Base-by-base conservation (phyloP, 2,113 vertebrate genomes). In the Sebastes fasciatus region DNA sequence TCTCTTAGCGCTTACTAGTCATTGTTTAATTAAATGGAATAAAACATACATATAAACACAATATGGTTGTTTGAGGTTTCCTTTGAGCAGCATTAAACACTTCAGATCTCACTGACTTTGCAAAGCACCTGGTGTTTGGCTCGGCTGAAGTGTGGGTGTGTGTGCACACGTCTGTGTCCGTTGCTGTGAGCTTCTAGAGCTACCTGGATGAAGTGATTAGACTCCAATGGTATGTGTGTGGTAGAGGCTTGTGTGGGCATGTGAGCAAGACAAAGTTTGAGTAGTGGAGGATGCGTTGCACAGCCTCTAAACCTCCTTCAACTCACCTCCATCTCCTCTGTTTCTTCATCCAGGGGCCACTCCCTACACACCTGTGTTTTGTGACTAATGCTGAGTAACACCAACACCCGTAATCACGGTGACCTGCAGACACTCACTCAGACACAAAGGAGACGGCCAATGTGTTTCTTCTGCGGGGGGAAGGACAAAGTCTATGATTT, bases 351-450 rank as follows among this genome's bases (percentile, higher is more conserved):
- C 34, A 55, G 19, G 12, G 17, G 21, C 17, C 61, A 19, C 55
- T 62, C 57, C 58, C 58, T 42, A 21, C 51, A 77, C 74, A 72
- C 58, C 67, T 78, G 75, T 51, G 64, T 77, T 83, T 64, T 16
- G 48, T 76, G 77, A 80, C 66, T 80, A 66, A 76, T 43, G 52
- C 34, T 74, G 75, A 62, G 62, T 26, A 71, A 64, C 57, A 70
- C 4, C 13, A 61, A 58, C n/a, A 76, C 46, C 48, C 42, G 46
- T 67, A 85, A 71, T 61, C 49, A 63, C 1, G 71, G 58, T n/a
- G 64, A 51, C 34, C 23, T 2, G 0, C 14, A 42, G 2, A 34
- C 46, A 51, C 55, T 70, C 26, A 7, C 5, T 51, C 17, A 74
- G 55, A 67, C 51, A 73, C 45, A 71, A 40, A 58, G 61, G 19